Percentiles rank a stretch among this genome's conserved stretches.
Conservation (phyloP, 2,797 vertebrate genomes). For the Vireo griseus region DNA sequence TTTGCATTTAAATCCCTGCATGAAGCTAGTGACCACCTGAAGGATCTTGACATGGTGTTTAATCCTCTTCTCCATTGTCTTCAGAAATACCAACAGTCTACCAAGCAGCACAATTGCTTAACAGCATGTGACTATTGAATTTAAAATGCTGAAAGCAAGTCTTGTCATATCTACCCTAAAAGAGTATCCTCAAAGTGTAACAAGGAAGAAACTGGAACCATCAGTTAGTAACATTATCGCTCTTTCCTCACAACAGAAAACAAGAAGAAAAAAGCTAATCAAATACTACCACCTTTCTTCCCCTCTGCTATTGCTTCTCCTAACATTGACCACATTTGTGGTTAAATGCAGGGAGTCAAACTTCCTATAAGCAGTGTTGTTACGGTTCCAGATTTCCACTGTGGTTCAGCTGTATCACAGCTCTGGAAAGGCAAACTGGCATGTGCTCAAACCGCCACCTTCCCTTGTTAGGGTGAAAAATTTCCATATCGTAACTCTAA, state of each 20-base stretch:
- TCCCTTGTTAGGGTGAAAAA: neutral
- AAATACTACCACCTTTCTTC: slow-evolving; percentile 57
- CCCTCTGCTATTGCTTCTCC: neutral
- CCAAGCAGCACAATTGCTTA: neutral
- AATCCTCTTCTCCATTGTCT: neutral
- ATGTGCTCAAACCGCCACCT: neutral
- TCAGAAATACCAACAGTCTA: neutral
- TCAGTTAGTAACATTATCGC: neutral
- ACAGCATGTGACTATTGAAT: neutral
- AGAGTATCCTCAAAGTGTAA: neutral
- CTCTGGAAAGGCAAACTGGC: neutral
- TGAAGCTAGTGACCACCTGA: neutral
- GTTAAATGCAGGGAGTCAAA: slow-evolving; percentile 49
- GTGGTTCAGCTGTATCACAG: slow-evolving; percentile 34
- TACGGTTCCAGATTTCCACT: slow-evolving; percentile 55
- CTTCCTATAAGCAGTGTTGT: slow-evolving; percentile 41
- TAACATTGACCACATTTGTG: slow-evolving; percentile 53
- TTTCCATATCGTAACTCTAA: neutral
- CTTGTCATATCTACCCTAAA: neutral
- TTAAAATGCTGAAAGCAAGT: neutral
- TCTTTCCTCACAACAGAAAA: neutral
- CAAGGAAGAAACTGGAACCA: neutral
- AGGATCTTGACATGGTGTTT: neutral
- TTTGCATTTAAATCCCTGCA: neutral
- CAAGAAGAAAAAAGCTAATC: slow-evolving; percentile 19